Evolutionary conservation across 2,888 invertebrate species (phyloP), one percentile per base, ranked within the genome.

Genomic region (Lycophotia porphyrea): DNA sequence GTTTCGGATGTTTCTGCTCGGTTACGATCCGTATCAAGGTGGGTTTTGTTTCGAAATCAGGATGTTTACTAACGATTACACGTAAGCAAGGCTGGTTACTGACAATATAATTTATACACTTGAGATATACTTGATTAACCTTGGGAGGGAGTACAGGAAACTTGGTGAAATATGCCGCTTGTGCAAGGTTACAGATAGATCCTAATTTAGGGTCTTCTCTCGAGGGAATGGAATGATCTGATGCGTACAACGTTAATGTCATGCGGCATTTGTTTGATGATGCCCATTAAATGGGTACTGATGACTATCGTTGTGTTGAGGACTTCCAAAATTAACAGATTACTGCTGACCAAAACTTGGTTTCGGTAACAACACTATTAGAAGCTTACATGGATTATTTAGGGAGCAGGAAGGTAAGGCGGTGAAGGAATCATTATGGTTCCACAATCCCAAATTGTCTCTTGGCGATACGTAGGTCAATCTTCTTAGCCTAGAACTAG

Each of bases 21-120:
- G 78, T 61, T 87, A 72, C 79, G 80, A 83, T 87, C 74, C 71
- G 64, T 81, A 86, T 87, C 81, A 79, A 75, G 78, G 84, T 84
- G 78, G 88, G 88, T 87, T 90, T 89, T 88, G 88, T 89, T 91
- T 89, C 85, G 86, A 86, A 91, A 90, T 89, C 89, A 88, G 89
- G 86, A 89, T 91, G 88, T 89, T 90, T 90, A 89, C 90, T 88
- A 87, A 90, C 87, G 90, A 91, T 90, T 88, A 90, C 86, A 90
- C 84, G 88, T 86, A 85, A 85, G 82, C 84, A 79, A 81, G 84
- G 85, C 77, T 89, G 86, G 84, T 84, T 88, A 87, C 87, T 87
- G 88, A 88, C 87, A 89, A 86, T 81, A 80, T 88, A 87, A 88
- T 87, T 85, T 89, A 85, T 78, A 80, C 78, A 73, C 67, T 75